phyloP scores from a whole-genome alignment of 2,113 vertebrate species.

The Nansenia antarctica region DNA sequence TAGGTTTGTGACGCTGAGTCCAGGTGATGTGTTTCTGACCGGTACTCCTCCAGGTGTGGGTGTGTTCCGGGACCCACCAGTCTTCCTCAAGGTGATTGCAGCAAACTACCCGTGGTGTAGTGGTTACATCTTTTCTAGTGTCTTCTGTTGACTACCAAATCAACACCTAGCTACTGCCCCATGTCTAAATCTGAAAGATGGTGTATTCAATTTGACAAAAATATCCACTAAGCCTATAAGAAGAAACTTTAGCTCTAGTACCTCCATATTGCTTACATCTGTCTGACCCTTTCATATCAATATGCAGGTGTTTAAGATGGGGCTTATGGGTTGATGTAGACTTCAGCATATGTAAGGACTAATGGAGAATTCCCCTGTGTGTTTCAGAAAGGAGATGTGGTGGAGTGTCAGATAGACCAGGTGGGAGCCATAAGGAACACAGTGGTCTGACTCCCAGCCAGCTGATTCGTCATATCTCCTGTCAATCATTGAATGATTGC shows the following conservation, averaged over 20 bases:
- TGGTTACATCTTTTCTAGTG: not conserved
- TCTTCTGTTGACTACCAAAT: not conserved
- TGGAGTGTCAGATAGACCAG: constrained; percentile 91
- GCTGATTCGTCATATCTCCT: too few relatives aligned
- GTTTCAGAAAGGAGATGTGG: constrained; percentile 86
- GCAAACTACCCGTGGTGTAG: too few relatives aligned
- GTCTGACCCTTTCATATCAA: not conserved
- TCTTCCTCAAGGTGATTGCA: constrained; percentile 91
- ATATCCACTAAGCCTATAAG: not conserved
- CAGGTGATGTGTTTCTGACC: constrained; percentile 90
- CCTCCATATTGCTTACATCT: not conserved
- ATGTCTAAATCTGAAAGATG: too few relatives aligned
- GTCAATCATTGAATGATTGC: too few relatives aligned
- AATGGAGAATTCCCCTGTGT: constrained; percentile 16
- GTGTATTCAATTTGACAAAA: not conserved
- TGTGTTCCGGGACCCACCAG: constrained; percentile 83
- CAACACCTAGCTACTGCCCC: too few relatives aligned
- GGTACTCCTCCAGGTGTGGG: constrained; percentile 94
- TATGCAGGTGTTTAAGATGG: not conserved
- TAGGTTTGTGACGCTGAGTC: constrained; percentile 88
- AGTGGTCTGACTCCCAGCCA: too few relatives aligned
- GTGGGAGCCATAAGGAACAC: too few relatives aligned
- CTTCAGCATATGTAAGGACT: not conserved
- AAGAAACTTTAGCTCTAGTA: not conserved
- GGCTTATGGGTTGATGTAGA: not conserved